Percentiles rank a stretch among this genome's conserved stretches.
phyloP scores from a whole-genome alignment of 2,888 invertebrate species.

The Drosophila picticornis region DNA sequence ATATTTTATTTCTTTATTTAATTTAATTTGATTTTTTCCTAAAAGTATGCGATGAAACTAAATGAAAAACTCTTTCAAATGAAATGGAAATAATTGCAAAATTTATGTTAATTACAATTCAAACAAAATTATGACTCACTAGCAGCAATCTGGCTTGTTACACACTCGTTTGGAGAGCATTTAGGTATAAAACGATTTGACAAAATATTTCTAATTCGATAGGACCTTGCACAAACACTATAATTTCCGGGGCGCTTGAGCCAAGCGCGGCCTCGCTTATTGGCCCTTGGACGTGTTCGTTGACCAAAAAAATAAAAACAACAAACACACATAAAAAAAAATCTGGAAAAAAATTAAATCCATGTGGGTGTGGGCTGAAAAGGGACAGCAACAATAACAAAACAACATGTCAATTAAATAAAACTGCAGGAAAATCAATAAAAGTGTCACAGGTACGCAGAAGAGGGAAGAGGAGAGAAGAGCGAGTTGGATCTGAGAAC shows the following conservation, averaged over 20 bases:
- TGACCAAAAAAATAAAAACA: constrained; percentile 74
- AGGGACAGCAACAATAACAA: constrained; percentile 77
- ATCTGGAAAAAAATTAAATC: constrained; percentile 40
- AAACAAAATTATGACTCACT: not conserved
- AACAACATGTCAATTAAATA: constrained; percentile 81
- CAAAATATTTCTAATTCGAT: constrained; percentile 35
- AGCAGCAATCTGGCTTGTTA: not conserved
- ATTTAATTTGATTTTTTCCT: not conserved
- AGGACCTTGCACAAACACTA: constrained; percentile 62
- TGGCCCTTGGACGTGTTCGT: constrained; percentile 80
- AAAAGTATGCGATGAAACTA: not conserved
- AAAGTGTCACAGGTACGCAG: constrained; percentile 36
- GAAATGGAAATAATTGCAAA: not conserved
- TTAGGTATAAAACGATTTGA: constrained; percentile 39
- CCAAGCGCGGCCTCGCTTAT: constrained; percentile 39
- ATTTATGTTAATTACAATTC: not conserved
- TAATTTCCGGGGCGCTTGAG: constrained; percentile 51
- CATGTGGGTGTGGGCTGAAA: constrained; percentile 26
- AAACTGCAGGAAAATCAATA: constrained; percentile 80
- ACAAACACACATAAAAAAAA: constrained; percentile 48
- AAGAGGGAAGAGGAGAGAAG: accelerated
- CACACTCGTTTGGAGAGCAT: constrained; percentile 10
- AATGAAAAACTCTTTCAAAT: not conserved
- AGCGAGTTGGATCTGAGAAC: not conserved
- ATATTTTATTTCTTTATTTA: not conserved